Conservation (phyloP, 2,797 vertebrate species). For the Chromobotia macracanthus region DNA sequence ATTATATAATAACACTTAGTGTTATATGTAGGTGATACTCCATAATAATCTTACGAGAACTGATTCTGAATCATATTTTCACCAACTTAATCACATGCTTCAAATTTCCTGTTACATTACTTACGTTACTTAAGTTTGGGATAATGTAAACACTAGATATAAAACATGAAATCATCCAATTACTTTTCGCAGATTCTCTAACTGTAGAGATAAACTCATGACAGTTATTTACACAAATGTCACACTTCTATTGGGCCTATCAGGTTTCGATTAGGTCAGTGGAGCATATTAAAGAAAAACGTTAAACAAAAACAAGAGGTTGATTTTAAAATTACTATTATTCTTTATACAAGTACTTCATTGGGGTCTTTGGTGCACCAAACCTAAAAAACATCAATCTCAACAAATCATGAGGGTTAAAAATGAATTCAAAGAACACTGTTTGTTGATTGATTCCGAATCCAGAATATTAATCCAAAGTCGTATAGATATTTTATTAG, state of each 20-base stretch:
- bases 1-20: not conserved
- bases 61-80: not conserved
- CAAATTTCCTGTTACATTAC: not conserved
- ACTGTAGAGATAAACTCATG: too few species aligned
- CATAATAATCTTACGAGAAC: not conserved
- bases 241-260: too few species aligned
- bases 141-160: too few species aligned
- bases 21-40: not conserved
- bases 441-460: slow-evolving; percentile 35
- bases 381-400: not conserved
- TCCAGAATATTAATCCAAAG: slow-evolving; percentile 27
- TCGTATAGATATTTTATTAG: slow-evolving; percentile 46
- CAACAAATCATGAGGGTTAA: not conserved
- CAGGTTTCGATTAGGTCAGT: too few species aligned
- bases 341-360: not conserved
- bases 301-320: too few species aligned
- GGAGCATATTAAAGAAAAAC: too few species aligned
- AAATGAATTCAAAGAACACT: slow-evolving; percentile 5
- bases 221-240: too few species aligned
- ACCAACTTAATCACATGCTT: not conserved
- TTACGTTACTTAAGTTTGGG: too few species aligned
- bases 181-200: too few species aligned
- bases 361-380: too few species aligned
- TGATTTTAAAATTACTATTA: not conserved
- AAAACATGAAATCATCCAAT: too few species aligned